Conservation (phyloP, 2,113 vertebrate species). For the Myotis yumanensis region DNA sequence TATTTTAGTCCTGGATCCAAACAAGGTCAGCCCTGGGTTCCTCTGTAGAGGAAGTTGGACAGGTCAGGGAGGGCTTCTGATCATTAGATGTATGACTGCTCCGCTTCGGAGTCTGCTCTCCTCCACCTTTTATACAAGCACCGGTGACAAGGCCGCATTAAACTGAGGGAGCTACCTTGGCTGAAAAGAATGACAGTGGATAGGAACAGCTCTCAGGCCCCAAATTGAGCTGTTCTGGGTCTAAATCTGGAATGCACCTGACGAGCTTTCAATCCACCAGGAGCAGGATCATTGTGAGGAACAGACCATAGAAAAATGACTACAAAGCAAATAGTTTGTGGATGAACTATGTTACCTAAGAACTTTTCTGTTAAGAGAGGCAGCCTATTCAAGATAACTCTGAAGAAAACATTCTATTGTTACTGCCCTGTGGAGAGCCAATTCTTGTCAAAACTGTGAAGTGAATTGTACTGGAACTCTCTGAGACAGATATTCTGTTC, state of each 20-base stretch:
- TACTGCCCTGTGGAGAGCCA: not conserved
- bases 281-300: not conserved
- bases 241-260: not conserved
- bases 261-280: not conserved
- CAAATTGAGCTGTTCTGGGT: not conserved
- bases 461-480: not conserved
- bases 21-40: not conserved
- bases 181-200: not conserved
- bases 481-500: not conserved
- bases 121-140: not conserved
- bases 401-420: not conserved
- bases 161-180: not conserved
- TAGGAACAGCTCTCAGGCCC: not conserved
- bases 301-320: not conserved
- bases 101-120: not conserved
- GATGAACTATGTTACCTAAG: not conserved
- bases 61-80: not conserved
- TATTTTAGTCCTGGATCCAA: slow-evolving; percentile 8
- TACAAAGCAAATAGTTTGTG: not conserved
- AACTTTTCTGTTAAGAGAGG: not conserved
- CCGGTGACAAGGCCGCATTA: not conserved
- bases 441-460: slow-evolving; percentile 35
- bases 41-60: not conserved
- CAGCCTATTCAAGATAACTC: not conserved
- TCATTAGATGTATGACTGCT: not conserved